Percentiles rank a stretch among this genome's conserved stretches.
Conservation (phyloP, 2,797 vertebrate species). For the Acropternis orthonyx region DNA sequence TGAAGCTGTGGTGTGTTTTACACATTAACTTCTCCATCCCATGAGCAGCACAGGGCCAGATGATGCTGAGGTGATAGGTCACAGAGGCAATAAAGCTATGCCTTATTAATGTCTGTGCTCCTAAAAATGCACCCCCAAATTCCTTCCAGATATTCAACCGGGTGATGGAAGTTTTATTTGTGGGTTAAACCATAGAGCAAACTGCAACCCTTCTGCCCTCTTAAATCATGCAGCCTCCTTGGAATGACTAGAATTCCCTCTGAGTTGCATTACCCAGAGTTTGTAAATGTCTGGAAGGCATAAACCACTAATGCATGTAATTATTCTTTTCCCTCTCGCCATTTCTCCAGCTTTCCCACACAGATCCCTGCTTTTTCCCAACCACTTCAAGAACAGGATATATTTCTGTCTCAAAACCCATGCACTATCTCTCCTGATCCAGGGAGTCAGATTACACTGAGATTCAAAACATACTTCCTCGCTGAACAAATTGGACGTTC, state of each 20-base stretch:
- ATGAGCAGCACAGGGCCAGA: not conserved
- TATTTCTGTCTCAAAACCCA: not conserved
- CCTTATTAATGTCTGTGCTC: conserved; percentile 25
- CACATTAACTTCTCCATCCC: not conserved
- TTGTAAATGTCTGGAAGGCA: conserved; percentile 55
- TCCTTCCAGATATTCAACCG: conserved; percentile 38
- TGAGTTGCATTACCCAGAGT: conserved; percentile 29
- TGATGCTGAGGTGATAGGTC: conserved; percentile 32
- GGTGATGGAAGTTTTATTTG: conserved; percentile 43
- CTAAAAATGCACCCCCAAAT: conserved; percentile 48
- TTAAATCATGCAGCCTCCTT: conserved; percentile 41
- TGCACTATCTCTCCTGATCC: conserved; percentile 7
- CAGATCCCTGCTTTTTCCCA: conserved; percentile 31
- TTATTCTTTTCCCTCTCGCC: conserved; percentile 27
- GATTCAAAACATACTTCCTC: conserved; percentile 5
- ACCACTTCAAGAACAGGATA: not conserved
- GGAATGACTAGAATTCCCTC: conserved; percentile 27
- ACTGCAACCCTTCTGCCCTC: conserved; percentile 13
- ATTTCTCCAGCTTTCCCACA: conserved; percentile 54
- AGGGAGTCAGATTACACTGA: conserved; percentile 5
- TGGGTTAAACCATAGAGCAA: conserved; percentile 51
- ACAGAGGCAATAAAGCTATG: not conserved
- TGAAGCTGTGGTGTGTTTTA: conserved; percentile 32
- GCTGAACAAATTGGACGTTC: not conserved
- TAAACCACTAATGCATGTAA: conserved; percentile 54